These are phyloP conservation scores for Gymnothorax reevesii DNA, from an alignment of 2,797 vertebrate species.

Conservation along the genomic window DNA sequence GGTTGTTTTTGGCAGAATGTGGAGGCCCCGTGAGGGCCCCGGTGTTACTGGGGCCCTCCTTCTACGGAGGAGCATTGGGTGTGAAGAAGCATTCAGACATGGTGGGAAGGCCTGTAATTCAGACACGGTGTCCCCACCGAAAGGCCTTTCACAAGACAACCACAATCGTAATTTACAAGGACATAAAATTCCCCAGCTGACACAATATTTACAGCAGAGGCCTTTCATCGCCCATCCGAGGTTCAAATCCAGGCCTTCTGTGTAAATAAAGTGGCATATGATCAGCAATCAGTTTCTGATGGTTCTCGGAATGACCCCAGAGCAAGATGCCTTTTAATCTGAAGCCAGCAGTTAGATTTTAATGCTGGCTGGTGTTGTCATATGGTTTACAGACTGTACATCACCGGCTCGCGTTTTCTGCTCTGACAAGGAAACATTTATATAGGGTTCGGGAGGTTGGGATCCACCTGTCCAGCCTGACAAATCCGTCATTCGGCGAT, in stretches of 20 bases:
- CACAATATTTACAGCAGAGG: constrained; percentile 43
- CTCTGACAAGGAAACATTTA: constrained; percentile 37
- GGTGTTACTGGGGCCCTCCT: constrained; percentile 1
- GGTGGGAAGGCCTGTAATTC: constrained; percentile 36
- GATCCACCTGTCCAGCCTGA: constrained; percentile 3
- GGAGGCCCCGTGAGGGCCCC: background rate
- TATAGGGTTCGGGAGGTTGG: background rate
- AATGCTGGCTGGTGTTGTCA: constrained; percentile 37
- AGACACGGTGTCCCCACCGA: constrained; percentile 33
- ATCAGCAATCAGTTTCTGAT: constrained; percentile 48
- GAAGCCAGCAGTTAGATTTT: constrained; percentile 48
- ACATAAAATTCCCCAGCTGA: constrained; percentile 39
- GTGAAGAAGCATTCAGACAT: constrained; percentile 37
- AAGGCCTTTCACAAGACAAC: constrained; percentile 29
- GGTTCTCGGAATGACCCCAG: constrained; percentile 51
- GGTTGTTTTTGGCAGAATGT: background rate
- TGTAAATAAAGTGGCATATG: constrained; percentile 54
- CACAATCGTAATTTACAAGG: constrained; percentile 41
- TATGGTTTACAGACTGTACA: constrained; percentile 53
- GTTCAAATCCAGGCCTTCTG: constrained; percentile 32
- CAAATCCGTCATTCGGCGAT: constrained; percentile 6
- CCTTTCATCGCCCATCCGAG: constrained; percentile 30
- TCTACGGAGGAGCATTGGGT: background rate
- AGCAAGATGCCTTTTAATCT: constrained; percentile 58
- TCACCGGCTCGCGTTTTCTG: constrained; percentile 33